Conservation (phyloP, 2,888 invertebrate genomes). For the Dorcus hopei region DNA sequence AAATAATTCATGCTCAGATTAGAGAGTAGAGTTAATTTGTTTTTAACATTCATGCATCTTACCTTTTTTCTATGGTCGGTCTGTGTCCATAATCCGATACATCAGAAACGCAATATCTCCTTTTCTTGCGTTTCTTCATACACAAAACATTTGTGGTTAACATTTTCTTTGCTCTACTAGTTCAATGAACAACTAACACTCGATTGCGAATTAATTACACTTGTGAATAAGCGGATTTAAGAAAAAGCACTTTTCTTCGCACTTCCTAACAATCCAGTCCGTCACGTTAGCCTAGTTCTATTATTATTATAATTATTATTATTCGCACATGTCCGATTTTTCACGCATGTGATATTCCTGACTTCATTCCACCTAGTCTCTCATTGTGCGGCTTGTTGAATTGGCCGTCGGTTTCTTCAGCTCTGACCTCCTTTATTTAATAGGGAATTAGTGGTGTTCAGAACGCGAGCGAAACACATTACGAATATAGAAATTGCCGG, state of each 20-base stretch:
- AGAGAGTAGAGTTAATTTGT: too few relatives aligned
- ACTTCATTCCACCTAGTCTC: not conserved
- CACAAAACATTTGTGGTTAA: constrained; percentile 45
- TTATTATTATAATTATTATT: too few relatives aligned
- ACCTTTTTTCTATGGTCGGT: constrained; percentile 36
- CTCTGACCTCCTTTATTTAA: constrained; percentile 14
- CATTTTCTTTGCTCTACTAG: constrained; percentile 27
- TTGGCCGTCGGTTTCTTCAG: constrained; percentile 6
- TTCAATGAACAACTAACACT: not conserved
- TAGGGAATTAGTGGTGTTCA: not conserved
- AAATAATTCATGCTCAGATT: too few relatives aligned
- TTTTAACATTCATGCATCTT: constrained; percentile 12
- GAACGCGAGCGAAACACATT: too few relatives aligned
- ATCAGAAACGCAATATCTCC: constrained; percentile 41
- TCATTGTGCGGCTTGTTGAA: too few relatives aligned
- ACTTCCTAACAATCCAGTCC: too few relatives aligned
- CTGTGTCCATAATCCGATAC: constrained; percentile 31
- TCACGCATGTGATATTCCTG: not conserved
- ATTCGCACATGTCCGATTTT: not conserved
- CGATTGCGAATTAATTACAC: too few relatives aligned
- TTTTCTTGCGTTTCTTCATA: constrained; percentile 45
- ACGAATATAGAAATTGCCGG: too few relatives aligned
- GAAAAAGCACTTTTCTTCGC: too few relatives aligned
- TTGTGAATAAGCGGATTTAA: too few relatives aligned
- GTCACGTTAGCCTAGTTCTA: too few relatives aligned